Evolutionary conservation across 92 coral and sea anemone genomes (phyloP), one percentile per base, ranked within the genome.

Genomic region (Phenganax subtilis): DNA sequence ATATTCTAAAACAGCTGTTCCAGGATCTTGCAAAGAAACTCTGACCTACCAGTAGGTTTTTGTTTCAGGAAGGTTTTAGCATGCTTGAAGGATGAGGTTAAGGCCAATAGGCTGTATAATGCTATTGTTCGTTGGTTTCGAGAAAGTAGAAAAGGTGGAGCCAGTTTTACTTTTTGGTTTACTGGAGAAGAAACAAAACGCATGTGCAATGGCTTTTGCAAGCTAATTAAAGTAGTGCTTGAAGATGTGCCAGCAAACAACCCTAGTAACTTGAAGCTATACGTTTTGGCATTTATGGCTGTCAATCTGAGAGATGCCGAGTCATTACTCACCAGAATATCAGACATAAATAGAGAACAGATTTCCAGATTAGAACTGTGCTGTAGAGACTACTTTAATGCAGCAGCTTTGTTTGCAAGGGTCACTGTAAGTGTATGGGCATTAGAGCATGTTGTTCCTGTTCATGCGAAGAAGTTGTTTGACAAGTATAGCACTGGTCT

Each of bases 361-460:
- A 53, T 70, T 70, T 14, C 67, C 15, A 6, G 17, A 14, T 59
- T 59, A 59, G 17, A 59, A 14, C 6, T 14, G 15, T 61, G 15
- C 7, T 61, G 67, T 28, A 61, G 25, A 61, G 28, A 70, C 55
- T 31, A 70, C 31, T 70, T 70, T 70, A 31, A 29, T 70, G 75
- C 75, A 9, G 75, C 75, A 31, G 75, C 75, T 9, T 47, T 69
- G 51, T 69, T 69, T 69, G 74, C 15, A 29, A 70, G 75, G n/a
- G 75, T 70, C 55, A 70, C 75, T 12, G 75, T 70, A 10, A 70
- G 75, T 27, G 75, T 70, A 53, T 70, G 75, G 75, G 28, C 47
- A 31, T 31, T 70, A 53, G 75, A 53, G 14, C 47, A 70, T 70
- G 75, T 70, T 70, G 75, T 70, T 16, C 75, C 16, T 8, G 54